Evolutionary conservation across 64 coral and sea anemone genomes (phyloP), one percentile per base, ranked within the genome.

Genomic region (Anthopleura sola): DNA sequence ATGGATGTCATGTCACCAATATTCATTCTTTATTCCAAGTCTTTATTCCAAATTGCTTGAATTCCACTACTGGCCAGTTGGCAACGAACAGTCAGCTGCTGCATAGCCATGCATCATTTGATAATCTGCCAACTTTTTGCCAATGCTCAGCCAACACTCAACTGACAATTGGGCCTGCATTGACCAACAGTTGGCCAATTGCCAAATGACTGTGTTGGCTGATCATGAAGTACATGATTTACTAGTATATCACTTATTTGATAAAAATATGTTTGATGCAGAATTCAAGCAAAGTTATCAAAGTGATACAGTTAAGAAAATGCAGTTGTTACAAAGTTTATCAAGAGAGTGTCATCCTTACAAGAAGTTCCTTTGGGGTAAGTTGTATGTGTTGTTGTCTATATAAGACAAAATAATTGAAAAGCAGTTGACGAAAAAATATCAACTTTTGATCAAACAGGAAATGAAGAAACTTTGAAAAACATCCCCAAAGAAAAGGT

Each of bases 301-400:
- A 17, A 97, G 91, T 91, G 95, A 97, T 40, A 87, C 91, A 49
- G 91, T 91, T 6, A 87, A 87, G 49, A 97, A 93, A 34, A 97
- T 97, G 91, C 95, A 97, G 77, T 49, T 97, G n/a, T 55, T 97
- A 26, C 57, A 83, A 10, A 71, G 88, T 16, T 29, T 93, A 15
- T 62, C 85, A 23, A 89, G 76, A 76, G 36, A 93, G 13, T 80
- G 88, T 12, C 95, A 97, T 86, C 95, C 95, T 31, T 93, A 88
- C 88, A 84, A 87, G 15, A 97, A 93, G 64, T 97, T 97, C 49
- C 75, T 93, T 1, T 97, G 91, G 91, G 95, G 95, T 97, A 75
- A 82, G 85, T 44, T 57, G 23, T 36, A 36, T 26, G 6, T 28
- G 21, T 62, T 20, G 24, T n/a, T 21, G 21, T 62, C 58, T n/a